These are phyloP conservation scores for Naja naja DNA, from an alignment of 2,113 vertebrate genomes.

Conservation along the genomic window DNA sequence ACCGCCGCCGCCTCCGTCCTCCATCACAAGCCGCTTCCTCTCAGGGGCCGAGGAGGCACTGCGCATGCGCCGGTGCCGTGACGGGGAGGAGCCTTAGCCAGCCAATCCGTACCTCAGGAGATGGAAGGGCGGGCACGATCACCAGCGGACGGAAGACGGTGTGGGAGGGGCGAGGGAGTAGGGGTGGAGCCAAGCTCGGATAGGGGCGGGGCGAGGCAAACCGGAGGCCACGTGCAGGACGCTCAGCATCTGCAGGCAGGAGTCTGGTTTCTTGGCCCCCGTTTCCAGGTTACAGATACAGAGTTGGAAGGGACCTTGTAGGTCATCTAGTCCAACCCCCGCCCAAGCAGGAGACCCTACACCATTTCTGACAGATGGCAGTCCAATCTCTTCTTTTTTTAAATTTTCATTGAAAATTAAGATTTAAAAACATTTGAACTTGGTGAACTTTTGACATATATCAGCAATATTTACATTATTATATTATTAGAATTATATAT, in stretches of 20 bases:
- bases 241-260: background rate
- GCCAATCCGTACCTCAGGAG: background rate
- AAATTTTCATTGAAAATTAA: no score
- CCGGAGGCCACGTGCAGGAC: background rate
- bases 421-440: no score
- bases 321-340: no score
- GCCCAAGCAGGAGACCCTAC: no score
- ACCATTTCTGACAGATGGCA: no score
- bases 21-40: constrained; percentile 41
- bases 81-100: background rate
- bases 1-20: constrained; percentile 46
- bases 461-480: no score
- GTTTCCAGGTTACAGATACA: background rate
- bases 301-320: no score
- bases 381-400: no score
- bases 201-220: background rate
- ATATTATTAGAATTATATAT: no score
- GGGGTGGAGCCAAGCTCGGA: background rate
- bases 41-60: background rate
- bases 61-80: constrained; percentile 18
- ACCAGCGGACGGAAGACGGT: background rate
- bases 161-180: background rate
- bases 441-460: no score
- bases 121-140: rapidly evolving
- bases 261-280: background rate